Percentiles rank a stretch among this genome's conserved stretches.
These are phyloP conservation scores for Dicranocentrus wangi DNA, from an alignment of 2,888 invertebrate genomes.

Conservation along the genomic window DNA sequence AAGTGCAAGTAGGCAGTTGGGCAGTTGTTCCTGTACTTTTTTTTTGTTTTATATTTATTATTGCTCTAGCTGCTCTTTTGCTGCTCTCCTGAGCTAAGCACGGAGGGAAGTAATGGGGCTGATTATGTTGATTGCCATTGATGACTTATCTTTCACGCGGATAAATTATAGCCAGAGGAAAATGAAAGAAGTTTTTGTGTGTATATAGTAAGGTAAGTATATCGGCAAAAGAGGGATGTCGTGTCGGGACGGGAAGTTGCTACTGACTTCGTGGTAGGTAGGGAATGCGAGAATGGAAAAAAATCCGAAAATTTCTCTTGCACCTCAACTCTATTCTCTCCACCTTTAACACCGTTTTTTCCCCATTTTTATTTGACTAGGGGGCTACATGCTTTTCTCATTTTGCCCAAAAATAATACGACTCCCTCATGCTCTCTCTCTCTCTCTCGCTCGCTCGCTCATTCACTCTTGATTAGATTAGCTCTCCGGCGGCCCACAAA, in stretches of 20 bases:
- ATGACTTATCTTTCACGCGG: conserved; percentile 60
- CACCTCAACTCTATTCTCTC: background rate
- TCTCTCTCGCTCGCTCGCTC: no score
- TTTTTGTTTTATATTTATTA: background rate
- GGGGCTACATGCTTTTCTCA: background rate
- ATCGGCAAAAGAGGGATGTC: conserved; percentile 47
- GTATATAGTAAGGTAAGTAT: background rate
- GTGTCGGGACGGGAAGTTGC: conserved; percentile 49
- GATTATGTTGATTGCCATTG: conserved; percentile 40
- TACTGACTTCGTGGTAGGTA: conserved; percentile 46
- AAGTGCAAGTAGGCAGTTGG: no score
- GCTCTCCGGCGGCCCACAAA: background rate
- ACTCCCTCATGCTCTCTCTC: no score
- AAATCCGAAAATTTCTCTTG: background rate
- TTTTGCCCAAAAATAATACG: background rate
- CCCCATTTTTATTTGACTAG: background rate
- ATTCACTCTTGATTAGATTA: background rate
- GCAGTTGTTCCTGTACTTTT: background rate
- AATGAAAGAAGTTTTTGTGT: background rate
- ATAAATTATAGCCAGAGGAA: conserved; percentile 43
- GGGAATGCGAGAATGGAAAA: background rate
- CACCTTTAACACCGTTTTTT: background rate
- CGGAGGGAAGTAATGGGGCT: background rate
- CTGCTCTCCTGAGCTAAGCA: background rate
- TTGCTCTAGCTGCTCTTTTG: background rate